These are phyloP conservation scores for Drosophila insularis DNA, from an alignment of 1,140 invertebrate genomes.

Conservation along the genomic window DNA sequence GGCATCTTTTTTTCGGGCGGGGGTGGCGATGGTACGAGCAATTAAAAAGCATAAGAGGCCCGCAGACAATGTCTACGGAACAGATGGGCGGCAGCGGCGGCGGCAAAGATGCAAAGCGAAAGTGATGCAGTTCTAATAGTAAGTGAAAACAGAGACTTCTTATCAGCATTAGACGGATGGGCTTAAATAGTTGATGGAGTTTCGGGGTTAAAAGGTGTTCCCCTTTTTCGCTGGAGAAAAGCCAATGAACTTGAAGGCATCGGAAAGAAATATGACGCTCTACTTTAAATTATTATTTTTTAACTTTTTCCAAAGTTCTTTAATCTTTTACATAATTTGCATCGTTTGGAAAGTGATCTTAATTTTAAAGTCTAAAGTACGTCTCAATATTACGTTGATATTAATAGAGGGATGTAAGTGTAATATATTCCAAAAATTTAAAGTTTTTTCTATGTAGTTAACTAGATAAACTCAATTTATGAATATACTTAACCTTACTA, in stretches of 20 bases:
- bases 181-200: conserved; percentile 11
- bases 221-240: background rate
- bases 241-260: conserved; percentile 35
- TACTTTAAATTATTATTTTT: too few species aligned
- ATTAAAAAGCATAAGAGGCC: conserved; percentile 11
- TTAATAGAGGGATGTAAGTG: too few species aligned
- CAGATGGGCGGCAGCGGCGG: background rate
- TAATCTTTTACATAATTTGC: too few species aligned
- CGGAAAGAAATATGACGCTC: too few species aligned
- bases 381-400: too few species aligned
- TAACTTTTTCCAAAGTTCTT: background rate
- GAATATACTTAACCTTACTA: too few species aligned
- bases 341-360: too few species aligned
- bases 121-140: conserved; percentile 3
- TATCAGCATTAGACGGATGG: conserved; percentile 9
- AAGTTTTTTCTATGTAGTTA: too few species aligned
- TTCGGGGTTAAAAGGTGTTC: conserved; percentile 45
- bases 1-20: background rate
- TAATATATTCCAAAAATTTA: too few species aligned
- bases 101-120: conserved; percentile 35
- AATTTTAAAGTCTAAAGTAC: too few species aligned
- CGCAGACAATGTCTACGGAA: background rate
- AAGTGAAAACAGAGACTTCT: conserved; percentile 10
- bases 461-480: too few species aligned
- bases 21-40: background rate